Evolutionary conservation across 2,888 invertebrate genomes (phyloP).

Genomic region (Melieria crassipennis): DNA sequence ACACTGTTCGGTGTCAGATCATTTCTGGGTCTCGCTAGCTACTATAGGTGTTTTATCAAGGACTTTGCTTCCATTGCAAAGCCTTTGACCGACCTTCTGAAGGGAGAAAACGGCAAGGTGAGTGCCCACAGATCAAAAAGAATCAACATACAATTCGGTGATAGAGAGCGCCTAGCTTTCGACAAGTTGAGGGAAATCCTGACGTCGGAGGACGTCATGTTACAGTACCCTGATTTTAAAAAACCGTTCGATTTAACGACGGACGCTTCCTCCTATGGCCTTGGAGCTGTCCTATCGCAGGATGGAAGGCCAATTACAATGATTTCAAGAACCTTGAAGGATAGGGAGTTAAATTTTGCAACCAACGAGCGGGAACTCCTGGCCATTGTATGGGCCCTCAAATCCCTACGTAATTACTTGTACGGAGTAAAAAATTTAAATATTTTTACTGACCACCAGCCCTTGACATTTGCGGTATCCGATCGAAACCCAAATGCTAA

Average conservation of each 20-base stretch:
- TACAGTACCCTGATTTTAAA: slow-evolving; percentile 38
- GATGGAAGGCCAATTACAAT: no score
- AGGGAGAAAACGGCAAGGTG: no score
- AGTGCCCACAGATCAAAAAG: no score
- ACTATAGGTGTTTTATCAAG: background rate
- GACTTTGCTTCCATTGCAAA: slow-evolving; percentile 12
- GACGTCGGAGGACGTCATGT: slow-evolving; percentile 32
- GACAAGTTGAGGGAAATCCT: background rate
- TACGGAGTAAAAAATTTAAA: no score
- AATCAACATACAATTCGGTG: background rate
- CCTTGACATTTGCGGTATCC: slow-evolving; percentile 30
- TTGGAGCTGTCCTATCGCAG: slow-evolving; percentile 36
- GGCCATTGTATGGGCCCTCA: no score
- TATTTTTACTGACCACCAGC: no score
- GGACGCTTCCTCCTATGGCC: slow-evolving; percentile 46
- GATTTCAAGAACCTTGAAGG: no score
- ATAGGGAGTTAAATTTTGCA: no score
- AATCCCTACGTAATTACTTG: no score
- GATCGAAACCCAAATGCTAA: slow-evolving; percentile 30
- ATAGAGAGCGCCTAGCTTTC: no score
- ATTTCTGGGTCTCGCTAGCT: background rate
- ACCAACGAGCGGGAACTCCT: no score
- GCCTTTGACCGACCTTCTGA: no score
- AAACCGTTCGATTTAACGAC: slow-evolving; percentile 38
- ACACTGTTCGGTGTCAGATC: slow-evolving; percentile 14